Evolutionary conservation across 2,888 invertebrate genomes (phyloP).

Genomic region (Nomada ferruginata): DNA sequence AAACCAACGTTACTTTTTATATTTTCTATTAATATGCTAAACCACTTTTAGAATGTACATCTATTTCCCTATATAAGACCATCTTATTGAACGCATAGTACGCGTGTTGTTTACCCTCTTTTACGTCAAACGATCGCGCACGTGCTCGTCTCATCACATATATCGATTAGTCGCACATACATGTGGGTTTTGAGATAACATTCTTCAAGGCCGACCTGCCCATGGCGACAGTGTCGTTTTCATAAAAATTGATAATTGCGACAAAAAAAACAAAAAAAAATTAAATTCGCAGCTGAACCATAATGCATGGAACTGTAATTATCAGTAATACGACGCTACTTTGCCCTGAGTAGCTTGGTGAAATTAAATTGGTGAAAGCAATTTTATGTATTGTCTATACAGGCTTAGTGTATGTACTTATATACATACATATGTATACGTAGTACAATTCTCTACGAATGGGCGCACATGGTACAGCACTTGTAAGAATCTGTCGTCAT

Average conservation of each 20-base stretch:
- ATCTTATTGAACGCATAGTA: background rate
- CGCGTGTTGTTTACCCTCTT: constrained; percentile 6
- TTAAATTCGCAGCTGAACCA: background rate
- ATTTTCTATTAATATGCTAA: background rate
- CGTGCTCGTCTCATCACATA: constrained; percentile 2
- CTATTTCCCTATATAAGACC: background rate
- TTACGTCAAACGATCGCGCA: constrained; percentile 18
- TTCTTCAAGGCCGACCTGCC: background rate
- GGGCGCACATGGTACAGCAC: constrained; percentile 59
- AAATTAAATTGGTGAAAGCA: constrained; percentile 49
- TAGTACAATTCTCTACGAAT: constrained; percentile 27
- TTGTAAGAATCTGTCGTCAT: constrained; percentile 69
- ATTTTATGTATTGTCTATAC: constrained; percentile 14
- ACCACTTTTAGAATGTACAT: background rate
- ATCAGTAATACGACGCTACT: background rate
- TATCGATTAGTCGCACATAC: background rate
- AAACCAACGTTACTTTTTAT: background rate
- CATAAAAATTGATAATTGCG: background rate
- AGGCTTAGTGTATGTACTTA: too few species aligned
- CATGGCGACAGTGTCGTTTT: background rate
- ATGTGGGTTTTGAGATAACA: background rate
- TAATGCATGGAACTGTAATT: too few species aligned
- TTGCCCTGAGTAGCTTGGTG: constrained; percentile 2
- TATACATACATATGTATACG: background rate
- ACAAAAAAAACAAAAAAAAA: background rate